These are phyloP conservation scores for Leucopsar rothschildi DNA, from an alignment of 2,113 vertebrate species.

Conservation along the genomic window DNA sequence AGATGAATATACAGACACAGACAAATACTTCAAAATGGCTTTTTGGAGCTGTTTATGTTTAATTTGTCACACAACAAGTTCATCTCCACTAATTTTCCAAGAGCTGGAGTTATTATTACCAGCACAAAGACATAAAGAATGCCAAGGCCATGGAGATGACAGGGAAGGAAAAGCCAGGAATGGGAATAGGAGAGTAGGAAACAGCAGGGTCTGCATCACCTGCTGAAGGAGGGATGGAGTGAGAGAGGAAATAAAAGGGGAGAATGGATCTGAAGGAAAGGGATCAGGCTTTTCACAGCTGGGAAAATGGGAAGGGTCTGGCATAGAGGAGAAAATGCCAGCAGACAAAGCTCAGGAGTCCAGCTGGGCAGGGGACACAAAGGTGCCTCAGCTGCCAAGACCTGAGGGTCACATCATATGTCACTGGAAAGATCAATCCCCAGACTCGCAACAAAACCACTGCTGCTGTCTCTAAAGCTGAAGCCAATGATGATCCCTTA, in stretches of 20 bases:
- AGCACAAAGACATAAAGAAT: not conserved
- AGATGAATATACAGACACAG: constrained; percentile 36
- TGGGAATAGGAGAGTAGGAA: not conserved
- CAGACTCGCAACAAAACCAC: not conserved
- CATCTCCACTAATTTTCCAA: constrained; percentile 34
- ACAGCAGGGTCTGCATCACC: not conserved
- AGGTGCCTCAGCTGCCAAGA: not conserved
- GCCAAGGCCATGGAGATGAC: not conserved
- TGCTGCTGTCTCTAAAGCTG: not conserved
- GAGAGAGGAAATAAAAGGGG: not conserved
- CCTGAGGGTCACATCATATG: not conserved
- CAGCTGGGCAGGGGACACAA: not conserved
- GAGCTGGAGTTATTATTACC: not conserved
- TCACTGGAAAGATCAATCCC: not conserved
- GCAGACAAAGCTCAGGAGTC: not conserved
- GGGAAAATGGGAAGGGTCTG: not conserved
- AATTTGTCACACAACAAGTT: constrained; percentile 53
- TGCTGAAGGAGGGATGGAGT: not conserved
- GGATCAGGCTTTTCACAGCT: not conserved
- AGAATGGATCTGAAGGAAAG: not conserved
- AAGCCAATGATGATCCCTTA: not conserved
- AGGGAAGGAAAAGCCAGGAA: not conserved
- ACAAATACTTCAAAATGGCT: constrained; percentile 29
- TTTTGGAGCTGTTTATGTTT: constrained; percentile 25
- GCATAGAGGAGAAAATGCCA: not conserved